Conservation (phyloP, 2,888 invertebrate species). For the Operophtera brumata region DNA sequence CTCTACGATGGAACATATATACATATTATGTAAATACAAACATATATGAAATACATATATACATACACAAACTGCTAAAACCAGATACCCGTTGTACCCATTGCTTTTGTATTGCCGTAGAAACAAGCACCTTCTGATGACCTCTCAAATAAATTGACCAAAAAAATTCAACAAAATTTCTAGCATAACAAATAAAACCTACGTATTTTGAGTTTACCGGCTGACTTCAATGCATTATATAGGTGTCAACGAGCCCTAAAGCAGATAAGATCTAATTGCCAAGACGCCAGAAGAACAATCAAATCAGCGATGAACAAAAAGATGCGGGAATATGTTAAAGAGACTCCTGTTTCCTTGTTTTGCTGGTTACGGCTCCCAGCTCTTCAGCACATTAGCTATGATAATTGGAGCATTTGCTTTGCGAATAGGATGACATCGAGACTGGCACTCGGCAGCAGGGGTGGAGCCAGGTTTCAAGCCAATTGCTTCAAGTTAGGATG, state of each 20-base stretch:
- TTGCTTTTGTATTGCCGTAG: too few relatives aligned
- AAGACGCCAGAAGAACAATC: slow-evolving; percentile 29
- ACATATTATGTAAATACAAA: too few relatives aligned
- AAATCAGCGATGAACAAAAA: slow-evolving; percentile 32
- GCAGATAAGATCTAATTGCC: slow-evolving; percentile 9
- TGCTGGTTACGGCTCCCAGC: slow-evolving; percentile 44
- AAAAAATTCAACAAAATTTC: too few relatives aligned
- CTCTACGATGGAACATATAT: too few relatives aligned
- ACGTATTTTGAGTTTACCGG: too few relatives aligned
- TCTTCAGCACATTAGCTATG: slow-evolving; percentile 72
- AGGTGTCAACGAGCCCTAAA: background rate
- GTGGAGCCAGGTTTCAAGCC: slow-evolving; percentile 20
- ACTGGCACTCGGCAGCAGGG: slow-evolving; percentile 14
- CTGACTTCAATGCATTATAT: too few relatives aligned
- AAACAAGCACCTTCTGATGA: too few relatives aligned
- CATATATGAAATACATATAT: too few relatives aligned
- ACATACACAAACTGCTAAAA: too few relatives aligned
- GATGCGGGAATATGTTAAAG: slow-evolving; percentile 28
- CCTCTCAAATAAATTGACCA: too few relatives aligned
- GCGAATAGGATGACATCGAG: slow-evolving; percentile 63
- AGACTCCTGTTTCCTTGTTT: slow-evolving; percentile 37
- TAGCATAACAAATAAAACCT: too few relatives aligned
- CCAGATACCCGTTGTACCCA: too few relatives aligned
- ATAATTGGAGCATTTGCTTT: slow-evolving; percentile 77
- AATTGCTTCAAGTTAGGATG: background rate